phyloP scores from a whole-genome alignment of 2,888 invertebrate genomes.

The Drosophila ezoana region DNA sequence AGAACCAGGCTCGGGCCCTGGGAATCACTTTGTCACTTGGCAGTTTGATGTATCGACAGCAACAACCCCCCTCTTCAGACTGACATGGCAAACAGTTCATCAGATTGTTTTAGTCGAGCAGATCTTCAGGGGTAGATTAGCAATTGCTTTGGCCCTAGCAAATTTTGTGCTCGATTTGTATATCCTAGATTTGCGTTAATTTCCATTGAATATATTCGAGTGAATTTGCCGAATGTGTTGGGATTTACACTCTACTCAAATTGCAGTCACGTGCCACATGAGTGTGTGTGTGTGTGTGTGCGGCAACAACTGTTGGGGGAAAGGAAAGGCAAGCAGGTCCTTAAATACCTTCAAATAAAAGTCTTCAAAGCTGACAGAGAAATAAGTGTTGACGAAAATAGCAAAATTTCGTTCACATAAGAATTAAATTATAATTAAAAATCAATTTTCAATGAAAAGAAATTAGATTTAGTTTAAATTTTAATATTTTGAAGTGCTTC shows the following conservation, averaged over 20 bases:
- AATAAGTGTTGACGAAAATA: background rate
- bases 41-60: slow-evolving; percentile 78
- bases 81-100: slow-evolving; percentile 43
- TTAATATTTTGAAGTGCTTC: no score
- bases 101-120: slow-evolving; percentile 50
- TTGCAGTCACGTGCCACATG: slow-evolving; percentile 71
- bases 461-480: no score
- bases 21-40: slow-evolving; percentile 77
- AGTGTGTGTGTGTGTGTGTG: slow-evolving; percentile 23
- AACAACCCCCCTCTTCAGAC: slow-evolving; percentile 19
- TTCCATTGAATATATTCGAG: slow-evolving; percentile 55
- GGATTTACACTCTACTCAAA: slow-evolving; percentile 64
- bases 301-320: background rate
- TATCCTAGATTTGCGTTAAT: slow-evolving; percentile 70
- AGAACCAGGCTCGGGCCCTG: slow-evolving; percentile 26
- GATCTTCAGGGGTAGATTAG: slow-evolving; percentile 77
- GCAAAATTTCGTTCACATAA: background rate
- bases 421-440: no score
- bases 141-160: slow-evolving; percentile 49
- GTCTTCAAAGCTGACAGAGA: background rate
- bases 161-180: slow-evolving; percentile 80
- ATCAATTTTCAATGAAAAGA: no score
- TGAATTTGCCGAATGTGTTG: slow-evolving; percentile 47
- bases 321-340: no score
- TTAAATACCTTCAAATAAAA: no score